These are phyloP conservation scores for Heteropelma amictum DNA, from an alignment of 2,888 invertebrate species.

Conservation along the genomic window DNA sequence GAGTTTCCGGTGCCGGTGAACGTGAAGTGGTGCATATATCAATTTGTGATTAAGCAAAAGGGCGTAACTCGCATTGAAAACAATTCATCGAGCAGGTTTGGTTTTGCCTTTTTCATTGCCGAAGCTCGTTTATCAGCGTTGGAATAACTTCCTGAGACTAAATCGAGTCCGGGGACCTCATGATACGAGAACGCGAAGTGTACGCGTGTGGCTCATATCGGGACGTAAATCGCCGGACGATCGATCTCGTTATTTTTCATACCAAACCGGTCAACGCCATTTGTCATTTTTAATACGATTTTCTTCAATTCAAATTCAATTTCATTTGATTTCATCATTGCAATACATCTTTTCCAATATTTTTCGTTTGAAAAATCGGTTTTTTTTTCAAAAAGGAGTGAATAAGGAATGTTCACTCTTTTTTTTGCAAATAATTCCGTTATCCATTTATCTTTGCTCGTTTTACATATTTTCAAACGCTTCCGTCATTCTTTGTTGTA, in stretches of 20 bases:
- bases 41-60: not conserved
- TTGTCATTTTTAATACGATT: no score
- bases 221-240: conserved; percentile 9
- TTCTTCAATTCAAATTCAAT: not conserved
- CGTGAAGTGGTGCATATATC: not conserved
- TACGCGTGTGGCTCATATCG: conserved; percentile 6
- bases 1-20: conserved; percentile 6
- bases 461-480: not conserved
- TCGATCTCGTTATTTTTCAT: conserved; percentile 41
- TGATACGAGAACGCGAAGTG: conserved; percentile 9
- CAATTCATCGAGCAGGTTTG: not conserved
- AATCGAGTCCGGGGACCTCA: conserved; percentile 28
- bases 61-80: not conserved
- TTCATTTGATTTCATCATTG: not conserved
- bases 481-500: not conserved
- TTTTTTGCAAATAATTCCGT: no score
- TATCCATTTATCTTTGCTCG: not conserved
- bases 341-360: no score
- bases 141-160: conserved; percentile 45
- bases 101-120: not conserved
- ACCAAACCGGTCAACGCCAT: conserved; percentile 37
- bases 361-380: not conserved
- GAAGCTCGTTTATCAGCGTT: not conserved
- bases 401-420: no score
- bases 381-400: not conserved